Evolutionary conservation across 2,888 invertebrate species (phyloP).

Genomic region (Drosophila recens): DNA sequence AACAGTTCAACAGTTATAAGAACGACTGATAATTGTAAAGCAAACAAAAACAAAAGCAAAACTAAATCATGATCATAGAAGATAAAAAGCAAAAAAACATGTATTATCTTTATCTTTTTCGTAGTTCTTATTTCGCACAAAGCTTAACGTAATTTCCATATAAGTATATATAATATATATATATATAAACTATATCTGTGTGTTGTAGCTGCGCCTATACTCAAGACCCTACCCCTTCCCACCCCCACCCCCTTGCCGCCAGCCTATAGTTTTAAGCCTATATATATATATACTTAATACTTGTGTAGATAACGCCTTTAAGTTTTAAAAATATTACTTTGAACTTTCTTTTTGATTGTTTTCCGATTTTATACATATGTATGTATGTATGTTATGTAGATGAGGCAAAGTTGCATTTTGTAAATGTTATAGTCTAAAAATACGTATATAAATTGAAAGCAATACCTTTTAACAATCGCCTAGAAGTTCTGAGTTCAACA

Average conservation of each 20-base stretch:
- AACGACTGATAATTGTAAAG: conserved; percentile 67
- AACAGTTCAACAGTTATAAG: conserved; percentile 55
- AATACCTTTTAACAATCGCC: conserved; percentile 63
- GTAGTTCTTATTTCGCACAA: conserved; percentile 49
- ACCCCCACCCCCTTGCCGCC: conserved; percentile 3
- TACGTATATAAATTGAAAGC: conserved; percentile 51
- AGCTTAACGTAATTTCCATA: conserved; percentile 45
- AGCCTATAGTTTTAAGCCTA: conserved; percentile 35
- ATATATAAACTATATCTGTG: conserved; percentile 35
- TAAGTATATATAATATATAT: conserved; percentile 39
- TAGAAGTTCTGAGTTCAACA: conserved; percentile 51
- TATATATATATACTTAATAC: conserved; percentile 35
- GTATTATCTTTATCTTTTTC: conserved; percentile 22
- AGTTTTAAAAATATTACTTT: conserved; percentile 12
- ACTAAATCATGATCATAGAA: conserved; percentile 12
- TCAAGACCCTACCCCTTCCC: conserved; percentile 12
- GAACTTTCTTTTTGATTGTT: conserved; percentile 1
- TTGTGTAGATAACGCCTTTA: conserved; percentile 22
- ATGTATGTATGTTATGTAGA: too few relatives aligned
- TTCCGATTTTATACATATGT: conserved; percentile 6
- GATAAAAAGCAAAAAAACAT: conserved; percentile 10
- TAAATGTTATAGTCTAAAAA: conserved; percentile 48
- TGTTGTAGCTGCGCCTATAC: conserved; percentile 49
- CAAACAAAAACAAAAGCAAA: neutral
- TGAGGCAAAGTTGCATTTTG: conserved; percentile 52